phyloP scores from a whole-genome alignment of 2,888 invertebrate genomes.

The Anoplius nigerrimus region DNA sequence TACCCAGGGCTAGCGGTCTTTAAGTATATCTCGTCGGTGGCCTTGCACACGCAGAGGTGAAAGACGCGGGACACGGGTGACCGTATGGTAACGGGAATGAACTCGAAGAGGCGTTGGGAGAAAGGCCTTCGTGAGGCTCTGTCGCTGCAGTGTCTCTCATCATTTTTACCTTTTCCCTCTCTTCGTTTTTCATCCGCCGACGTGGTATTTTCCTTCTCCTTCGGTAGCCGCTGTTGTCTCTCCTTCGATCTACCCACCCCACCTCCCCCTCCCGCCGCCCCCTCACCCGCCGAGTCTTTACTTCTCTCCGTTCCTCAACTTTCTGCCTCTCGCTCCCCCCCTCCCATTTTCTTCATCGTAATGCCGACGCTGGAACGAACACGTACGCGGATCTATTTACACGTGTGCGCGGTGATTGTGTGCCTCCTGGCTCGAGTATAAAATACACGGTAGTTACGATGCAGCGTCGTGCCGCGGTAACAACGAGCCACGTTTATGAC shows the following conservation, averaged over 20 bases:
- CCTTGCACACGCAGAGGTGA: background rate
- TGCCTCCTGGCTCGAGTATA: background rate
- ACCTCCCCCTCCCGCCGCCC: too few species aligned
- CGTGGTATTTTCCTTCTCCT: too few species aligned
- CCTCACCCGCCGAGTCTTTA: too few species aligned
- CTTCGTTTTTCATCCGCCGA: background rate
- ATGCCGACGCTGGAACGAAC: background rate
- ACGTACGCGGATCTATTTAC: conserved; percentile 1
- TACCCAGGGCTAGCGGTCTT: too few species aligned
- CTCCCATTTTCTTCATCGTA: background rate
- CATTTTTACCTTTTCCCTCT: background rate
- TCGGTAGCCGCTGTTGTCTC: background rate
- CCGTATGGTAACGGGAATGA: conserved; percentile 48
- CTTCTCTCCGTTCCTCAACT: background rate
- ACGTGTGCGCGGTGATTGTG: background rate
- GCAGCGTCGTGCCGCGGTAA: conserved; percentile 11
- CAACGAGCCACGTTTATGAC: conserved; percentile 35
- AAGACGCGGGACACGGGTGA: conserved; percentile 44
- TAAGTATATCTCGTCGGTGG: too few species aligned
- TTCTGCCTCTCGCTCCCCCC: background rate
- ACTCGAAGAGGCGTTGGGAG: conserved; percentile 37
- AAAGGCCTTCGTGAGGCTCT: conserved; percentile 37
- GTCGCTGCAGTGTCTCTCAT: conserved; percentile 22
- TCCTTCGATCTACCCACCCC: background rate
- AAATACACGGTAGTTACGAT: conserved; percentile 17